These are phyloP conservation scores for Nasonia oneida DNA, from an alignment of 2,888 invertebrate genomes.

Conservation along the genomic window DNA sequence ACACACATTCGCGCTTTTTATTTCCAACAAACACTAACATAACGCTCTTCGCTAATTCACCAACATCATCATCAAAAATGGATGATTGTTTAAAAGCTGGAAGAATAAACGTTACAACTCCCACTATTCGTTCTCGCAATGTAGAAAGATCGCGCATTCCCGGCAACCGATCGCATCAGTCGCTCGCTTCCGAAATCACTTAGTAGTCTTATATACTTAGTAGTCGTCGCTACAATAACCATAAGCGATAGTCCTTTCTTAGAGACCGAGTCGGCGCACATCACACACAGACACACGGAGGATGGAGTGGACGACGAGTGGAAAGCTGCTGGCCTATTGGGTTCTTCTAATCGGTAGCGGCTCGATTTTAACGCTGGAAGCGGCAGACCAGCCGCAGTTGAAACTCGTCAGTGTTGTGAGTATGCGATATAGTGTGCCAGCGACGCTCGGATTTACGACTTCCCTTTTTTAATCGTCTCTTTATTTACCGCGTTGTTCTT, in stretches of 20 bases:
- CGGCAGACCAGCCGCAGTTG: conserved; percentile 23
- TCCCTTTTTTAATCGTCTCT: conserved; percentile 1
- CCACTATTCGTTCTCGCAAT: too few relatives aligned
- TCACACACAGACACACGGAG: background rate
- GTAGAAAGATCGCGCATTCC: too few relatives aligned
- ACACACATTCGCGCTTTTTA: too few relatives aligned
- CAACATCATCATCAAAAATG: too few relatives aligned
- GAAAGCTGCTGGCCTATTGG: background rate
- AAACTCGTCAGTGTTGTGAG: conserved; percentile 54
- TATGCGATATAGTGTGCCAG: background rate
- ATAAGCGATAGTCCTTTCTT: background rate
- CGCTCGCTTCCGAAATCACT: too few relatives aligned
- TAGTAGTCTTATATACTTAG: too few relatives aligned
- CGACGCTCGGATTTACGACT: conserved; percentile 5
- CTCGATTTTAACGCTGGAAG: background rate
- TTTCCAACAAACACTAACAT: too few relatives aligned
- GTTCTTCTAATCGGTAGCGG: background rate
- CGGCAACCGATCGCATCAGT: too few relatives aligned
- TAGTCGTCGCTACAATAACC: background rate
- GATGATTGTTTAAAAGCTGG: too few relatives aligned
- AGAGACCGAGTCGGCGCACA: background rate
- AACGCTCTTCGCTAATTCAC: too few relatives aligned
- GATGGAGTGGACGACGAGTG: background rate
- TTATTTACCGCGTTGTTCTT: background rate
- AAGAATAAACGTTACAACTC: too few relatives aligned